phyloP scores from a whole-genome alignment of 2,888 invertebrate genomes.

The Beris morrisii region DNA sequence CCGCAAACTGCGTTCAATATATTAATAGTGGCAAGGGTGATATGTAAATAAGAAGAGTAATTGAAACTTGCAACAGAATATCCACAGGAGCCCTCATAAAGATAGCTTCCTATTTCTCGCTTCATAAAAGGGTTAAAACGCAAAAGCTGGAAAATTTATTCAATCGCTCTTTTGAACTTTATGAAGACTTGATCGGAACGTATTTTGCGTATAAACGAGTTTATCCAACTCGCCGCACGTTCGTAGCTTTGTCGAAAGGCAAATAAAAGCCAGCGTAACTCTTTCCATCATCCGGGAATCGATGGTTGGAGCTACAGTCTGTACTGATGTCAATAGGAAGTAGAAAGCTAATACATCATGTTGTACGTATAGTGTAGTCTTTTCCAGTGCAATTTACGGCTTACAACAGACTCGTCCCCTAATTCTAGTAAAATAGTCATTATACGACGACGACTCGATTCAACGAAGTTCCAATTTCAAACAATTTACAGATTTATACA shows the following conservation, averaged over 20 bases:
- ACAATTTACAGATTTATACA: slow-evolving; percentile 27
- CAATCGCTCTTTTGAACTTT: slow-evolving; percentile 28
- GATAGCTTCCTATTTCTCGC: too few relatives aligned
- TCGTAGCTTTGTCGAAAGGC: too few relatives aligned
- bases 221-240: slow-evolving; percentile 1
- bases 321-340: too few relatives aligned
- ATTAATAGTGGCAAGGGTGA: not conserved
- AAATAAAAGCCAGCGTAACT: too few relatives aligned
- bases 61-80: slow-evolving; percentile 21
- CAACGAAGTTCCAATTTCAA: slow-evolving; percentile 29
- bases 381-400: slow-evolving; percentile 16
- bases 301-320: too few relatives aligned
- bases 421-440: slow-evolving; percentile 28
- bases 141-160: slow-evolving; percentile 33
- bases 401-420: slow-evolving; percentile 26
- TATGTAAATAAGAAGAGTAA: slow-evolving; percentile 27
- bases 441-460: slow-evolving; percentile 5
- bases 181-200: slow-evolving; percentile 10
- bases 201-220: slow-evolving; percentile 31
- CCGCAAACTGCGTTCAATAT: too few relatives aligned
- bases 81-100: slow-evolving; percentile 20
- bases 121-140: slow-evolving; percentile 23
- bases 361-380: too few relatives aligned
- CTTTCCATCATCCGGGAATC: too few relatives aligned
- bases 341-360: too few relatives aligned